phyloP scores from a whole-genome alignment of 2,888 invertebrate genomes.

The Dendrolimus pini region DNA sequence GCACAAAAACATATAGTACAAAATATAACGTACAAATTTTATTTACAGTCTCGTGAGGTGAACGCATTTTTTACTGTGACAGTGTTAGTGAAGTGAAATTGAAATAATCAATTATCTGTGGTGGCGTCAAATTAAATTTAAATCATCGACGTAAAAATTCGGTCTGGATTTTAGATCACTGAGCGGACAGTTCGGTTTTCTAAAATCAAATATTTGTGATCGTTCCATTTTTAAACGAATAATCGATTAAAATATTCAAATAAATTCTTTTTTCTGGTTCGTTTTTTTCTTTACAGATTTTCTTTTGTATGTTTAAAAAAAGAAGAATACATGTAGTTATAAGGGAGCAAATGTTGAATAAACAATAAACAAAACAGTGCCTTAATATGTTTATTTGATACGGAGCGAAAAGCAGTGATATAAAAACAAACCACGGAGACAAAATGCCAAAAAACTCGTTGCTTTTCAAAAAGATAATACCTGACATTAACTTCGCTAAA shows the following conservation, averaged over 20 bases:
- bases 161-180: slow-evolving; percentile 55
- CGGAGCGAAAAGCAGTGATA: slow-evolving; percentile 30
- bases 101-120: slow-evolving; percentile 15
- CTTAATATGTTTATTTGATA: slow-evolving; percentile 56
- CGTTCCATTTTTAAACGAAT: not conserved
- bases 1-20: slow-evolving; percentile 67
- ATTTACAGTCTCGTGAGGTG: slow-evolving; percentile 53
- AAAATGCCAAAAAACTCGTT: slow-evolving; percentile 72
- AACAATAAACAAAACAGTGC: slow-evolving; percentile 59
- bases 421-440: slow-evolving; percentile 58
- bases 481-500: slow-evolving; percentile 67
- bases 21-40: slow-evolving; percentile 68
- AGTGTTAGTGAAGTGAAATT: slow-evolving; percentile 46
- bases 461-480: slow-evolving; percentile 70
- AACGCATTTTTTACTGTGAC: slow-evolving; percentile 48
- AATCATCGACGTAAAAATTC: slow-evolving; percentile 39
- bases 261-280: slow-evolving; percentile 58
- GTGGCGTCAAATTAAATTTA: slow-evolving; percentile 32
- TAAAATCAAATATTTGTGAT: slow-evolving; percentile 37
- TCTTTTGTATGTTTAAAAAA: slow-evolving; percentile 29
- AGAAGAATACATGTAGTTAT: slow-evolving; percentile 28
- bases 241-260: slow-evolving; percentile 25
- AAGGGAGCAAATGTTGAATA: slow-evolving; percentile 61
- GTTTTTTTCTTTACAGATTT: slow-evolving; percentile 67
- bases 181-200: slow-evolving; percentile 48